Evolutionary conservation across 2,888 invertebrate genomes (phyloP).

Genomic region (Mamestra brassicae): DNA sequence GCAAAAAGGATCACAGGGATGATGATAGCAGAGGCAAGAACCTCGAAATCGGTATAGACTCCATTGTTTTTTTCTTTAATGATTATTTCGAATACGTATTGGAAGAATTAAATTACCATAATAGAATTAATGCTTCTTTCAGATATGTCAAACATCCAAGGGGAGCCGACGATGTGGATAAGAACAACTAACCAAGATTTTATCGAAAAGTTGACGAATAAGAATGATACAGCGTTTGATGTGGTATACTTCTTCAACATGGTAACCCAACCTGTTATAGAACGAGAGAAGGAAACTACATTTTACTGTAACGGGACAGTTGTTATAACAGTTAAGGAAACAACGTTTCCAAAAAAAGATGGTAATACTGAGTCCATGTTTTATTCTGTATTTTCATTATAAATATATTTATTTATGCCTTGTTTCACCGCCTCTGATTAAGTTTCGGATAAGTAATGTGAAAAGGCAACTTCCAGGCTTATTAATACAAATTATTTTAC

Average conservation of each 20-base stretch:
- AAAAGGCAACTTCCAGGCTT: neutral
- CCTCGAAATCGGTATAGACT: constrained; percentile 40
- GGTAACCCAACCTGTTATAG: constrained; percentile 66
- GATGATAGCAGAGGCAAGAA: constrained; percentile 29
- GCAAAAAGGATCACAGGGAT: neutral
- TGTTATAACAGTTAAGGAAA: constrained; percentile 72
- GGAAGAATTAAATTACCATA: neutral
- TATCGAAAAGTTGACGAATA: constrained; percentile 27
- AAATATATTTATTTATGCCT: neutral
- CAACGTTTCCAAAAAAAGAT: constrained; percentile 45
- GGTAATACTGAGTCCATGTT: constrained; percentile 40
- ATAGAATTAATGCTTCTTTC: constrained; percentile 12
- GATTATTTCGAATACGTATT: neutral
- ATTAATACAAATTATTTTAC: neutral
- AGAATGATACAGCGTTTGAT: constrained; percentile 50
- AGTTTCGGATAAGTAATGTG: neutral
- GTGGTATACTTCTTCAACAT: constrained; percentile 72
- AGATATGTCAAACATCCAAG: constrained; percentile 48
- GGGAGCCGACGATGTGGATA: constrained; percentile 42
- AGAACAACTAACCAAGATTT: constrained; percentile 52
- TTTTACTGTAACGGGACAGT: constrained; percentile 78
- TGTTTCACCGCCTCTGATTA: neutral
- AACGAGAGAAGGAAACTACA: constrained; percentile 72
- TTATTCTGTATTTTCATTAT: neutral
- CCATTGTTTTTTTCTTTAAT: neutral